Conservation (phyloP, 2,797 vertebrate species). For the Gallinago stenura region DNA sequence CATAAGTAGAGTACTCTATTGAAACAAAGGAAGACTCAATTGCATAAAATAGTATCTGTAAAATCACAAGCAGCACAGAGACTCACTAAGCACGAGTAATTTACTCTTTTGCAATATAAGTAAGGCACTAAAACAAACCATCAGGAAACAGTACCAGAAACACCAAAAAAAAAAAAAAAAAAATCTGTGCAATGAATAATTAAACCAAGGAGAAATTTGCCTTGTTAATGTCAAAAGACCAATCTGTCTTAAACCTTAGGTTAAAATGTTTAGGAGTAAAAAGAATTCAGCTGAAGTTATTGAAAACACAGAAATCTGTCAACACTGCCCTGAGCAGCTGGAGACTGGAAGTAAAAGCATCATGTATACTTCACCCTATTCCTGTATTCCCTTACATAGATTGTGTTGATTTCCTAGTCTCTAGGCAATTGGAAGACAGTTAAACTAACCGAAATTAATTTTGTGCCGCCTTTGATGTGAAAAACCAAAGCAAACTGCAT, state of each 20-base stretch:
- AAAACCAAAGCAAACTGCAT: neutral
- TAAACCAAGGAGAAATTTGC: neutral
- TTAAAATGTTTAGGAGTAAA: neutral
- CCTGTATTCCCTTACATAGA: neutral
- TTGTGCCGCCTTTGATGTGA: neutral
- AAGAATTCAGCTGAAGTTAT: neutral
- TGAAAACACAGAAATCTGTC: neutral
- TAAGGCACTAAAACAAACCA: neutral
- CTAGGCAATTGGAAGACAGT: neutral
- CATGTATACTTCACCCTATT: fast-evolving
- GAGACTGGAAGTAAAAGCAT: neutral
- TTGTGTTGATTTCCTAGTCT: neutral
- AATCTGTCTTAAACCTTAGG: neutral
- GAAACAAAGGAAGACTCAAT: neutral
- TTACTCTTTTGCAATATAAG: neutral
- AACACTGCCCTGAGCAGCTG: neutral
- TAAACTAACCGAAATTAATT: neutral
- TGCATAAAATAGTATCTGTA: neutral
- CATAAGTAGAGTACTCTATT: neutral
- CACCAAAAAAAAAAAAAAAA: neutral
- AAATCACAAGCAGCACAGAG: neutral
- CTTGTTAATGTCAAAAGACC: neutral
- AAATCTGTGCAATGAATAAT: no score
- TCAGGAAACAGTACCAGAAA: neutral
- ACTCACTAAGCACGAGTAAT: neutral